Evolutionary conservation across 2,113 vertebrate genomes (phyloP), one percentile per base, ranked within the genome.

Genomic region (Oplegnathus fasciatus): DNA sequence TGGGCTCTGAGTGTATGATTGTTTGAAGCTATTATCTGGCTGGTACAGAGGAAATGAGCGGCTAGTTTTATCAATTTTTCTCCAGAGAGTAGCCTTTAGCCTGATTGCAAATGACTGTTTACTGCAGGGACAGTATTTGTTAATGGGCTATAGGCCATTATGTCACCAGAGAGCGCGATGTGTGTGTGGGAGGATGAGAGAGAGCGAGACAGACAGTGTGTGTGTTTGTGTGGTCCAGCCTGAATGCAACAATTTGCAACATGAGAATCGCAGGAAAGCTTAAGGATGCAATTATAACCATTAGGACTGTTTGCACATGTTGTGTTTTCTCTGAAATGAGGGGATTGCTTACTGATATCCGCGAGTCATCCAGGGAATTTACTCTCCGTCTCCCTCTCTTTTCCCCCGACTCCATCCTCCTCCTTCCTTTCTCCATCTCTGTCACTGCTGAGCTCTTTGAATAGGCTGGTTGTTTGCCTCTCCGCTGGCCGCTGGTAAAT

Each of bases 71-170:
- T 86, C 73, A 42, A 64, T 80, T 70, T 66, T 60, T 48, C 81
- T 75, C 73, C n/a, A 24, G 73, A 80, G 84, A 87, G 78, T 8
- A 42, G 78, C 57, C 65, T 80, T 84, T 37, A 86, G 75, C 24
- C 58, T 84, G 64, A 80, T 82, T 86, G 67, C 46, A 75, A 78
- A 91, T 82, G 67, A 82, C 70, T 89, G 60, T 88, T 85, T 91
- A 82, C 72, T 69, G 52, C 67, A 48, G 71, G 65, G 66, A 75
- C 70, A 58, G 72, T 50, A 57, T 85, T 85, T 87, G 78, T 82
- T 91, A 90, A 92, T 93, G 90, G 84, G 89, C 75, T 78, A 48
- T 5, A 52, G 83, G 84, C 74, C 71, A 69, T 88, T 88, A 54
- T 85, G 82, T 88, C 82, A 83, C 66, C 69, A 74, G 78, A 86